These are phyloP conservation scores for Leucophenga montana DNA, from an alignment of 2,888 invertebrate genomes.

Conservation along the genomic window DNA sequence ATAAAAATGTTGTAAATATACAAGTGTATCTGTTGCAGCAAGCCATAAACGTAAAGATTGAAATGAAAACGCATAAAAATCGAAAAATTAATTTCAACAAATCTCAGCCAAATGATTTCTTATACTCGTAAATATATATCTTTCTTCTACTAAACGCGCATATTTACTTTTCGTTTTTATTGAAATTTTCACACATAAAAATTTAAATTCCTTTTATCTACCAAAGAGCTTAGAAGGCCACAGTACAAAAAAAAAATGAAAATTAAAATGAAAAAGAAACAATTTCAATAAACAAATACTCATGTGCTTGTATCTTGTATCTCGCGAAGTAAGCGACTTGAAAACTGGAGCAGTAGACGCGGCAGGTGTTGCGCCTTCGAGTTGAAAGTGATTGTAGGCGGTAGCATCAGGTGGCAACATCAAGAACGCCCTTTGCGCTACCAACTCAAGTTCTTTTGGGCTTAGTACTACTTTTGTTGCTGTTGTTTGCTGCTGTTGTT, in stretches of 20 bases:
- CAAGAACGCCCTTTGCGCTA: slow-evolving; percentile 25
- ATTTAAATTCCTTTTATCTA: slow-evolving; percentile 50
- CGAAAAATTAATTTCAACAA: slow-evolving; percentile 58
- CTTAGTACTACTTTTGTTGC: neutral
- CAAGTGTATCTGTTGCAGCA: neutral
- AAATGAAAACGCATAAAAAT: slow-evolving; percentile 24
- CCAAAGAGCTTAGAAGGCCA: neutral
- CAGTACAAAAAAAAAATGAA: neutral
- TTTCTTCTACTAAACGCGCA: slow-evolving; percentile 3
- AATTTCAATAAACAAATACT: slow-evolving; percentile 51
- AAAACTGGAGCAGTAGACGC: slow-evolving; percentile 29
- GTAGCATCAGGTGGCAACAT: slow-evolving; percentile 34
- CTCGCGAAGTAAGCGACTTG: slow-evolving; percentile 25
- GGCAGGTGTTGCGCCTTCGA: slow-evolving; percentile 26
- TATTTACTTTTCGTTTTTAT: slow-evolving; percentile 38
- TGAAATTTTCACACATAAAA: slow-evolving; percentile 43
- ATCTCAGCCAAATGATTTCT: slow-evolving; percentile 5
- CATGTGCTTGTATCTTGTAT: slow-evolving; percentile 31
- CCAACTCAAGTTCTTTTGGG: slow-evolving; percentile 21
- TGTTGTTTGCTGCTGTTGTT: slow-evolving; percentile 40
- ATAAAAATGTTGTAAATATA: slow-evolving; percentile 32
- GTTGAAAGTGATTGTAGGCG: neutral
- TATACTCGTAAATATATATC: neutral
- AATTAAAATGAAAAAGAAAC: neutral
- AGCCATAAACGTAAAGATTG: slow-evolving; percentile 52